Conservation (phyloP, 2,888 invertebrate species). For the Pyrocoelia pectoralis region DNA sequence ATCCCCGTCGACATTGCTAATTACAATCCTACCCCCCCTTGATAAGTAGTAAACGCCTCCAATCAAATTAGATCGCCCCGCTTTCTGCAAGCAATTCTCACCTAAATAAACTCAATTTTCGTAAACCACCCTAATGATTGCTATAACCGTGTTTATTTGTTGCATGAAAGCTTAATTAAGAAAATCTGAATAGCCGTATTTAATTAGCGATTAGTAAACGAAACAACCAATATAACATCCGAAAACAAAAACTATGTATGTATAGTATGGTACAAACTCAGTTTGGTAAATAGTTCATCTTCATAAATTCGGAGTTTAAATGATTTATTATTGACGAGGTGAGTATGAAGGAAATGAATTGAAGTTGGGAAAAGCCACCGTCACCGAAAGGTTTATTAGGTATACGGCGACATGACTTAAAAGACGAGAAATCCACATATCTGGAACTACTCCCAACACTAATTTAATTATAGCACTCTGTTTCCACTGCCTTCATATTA, state of each 20-base stretch:
- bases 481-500: constrained; percentile 5
- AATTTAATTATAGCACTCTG: constrained; percentile 25
- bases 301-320: background rate
- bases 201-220: background rate
- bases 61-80: constrained; percentile 23
- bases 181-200: background rate
- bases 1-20: background rate
- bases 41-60: constrained; percentile 15
- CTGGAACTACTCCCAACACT: constrained; percentile 21
- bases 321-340: constrained; percentile 13
- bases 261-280: background rate
- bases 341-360: constrained; percentile 31
- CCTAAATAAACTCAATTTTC: constrained; percentile 21
- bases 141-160: background rate
- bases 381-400: constrained; percentile 26
- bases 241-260: too few relatives aligned
- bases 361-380: constrained; percentile 21
- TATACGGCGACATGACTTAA: constrained; percentile 21
- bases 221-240: background rate
- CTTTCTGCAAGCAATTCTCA: constrained; percentile 22
- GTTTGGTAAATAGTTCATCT: background rate
- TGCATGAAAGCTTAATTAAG: background rate
- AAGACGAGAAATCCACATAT: constrained; percentile 21
- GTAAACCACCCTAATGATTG: constrained; percentile 8
- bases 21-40: background rate